Evolutionary conservation across 2,797 vertebrate genomes (phyloP).

Genomic region (Australoheros facetus): DNA sequence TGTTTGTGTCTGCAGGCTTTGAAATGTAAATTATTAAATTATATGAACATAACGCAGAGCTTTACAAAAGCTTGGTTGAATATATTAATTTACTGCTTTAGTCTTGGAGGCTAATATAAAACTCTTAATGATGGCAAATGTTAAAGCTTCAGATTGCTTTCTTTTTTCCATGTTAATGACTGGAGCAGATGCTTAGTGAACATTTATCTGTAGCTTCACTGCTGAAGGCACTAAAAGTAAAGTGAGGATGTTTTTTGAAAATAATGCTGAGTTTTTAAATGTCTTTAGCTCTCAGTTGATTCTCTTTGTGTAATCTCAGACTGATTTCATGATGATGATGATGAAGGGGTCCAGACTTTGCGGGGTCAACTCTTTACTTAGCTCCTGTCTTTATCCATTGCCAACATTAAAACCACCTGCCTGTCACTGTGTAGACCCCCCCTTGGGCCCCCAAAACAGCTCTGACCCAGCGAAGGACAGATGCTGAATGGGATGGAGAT

Average conservation of each 20-base stretch:
- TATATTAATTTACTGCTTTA: neutral
- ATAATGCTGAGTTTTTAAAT: fast-evolving
- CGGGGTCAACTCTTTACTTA: neutral
- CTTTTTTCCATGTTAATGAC: neutral
- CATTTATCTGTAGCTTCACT: neutral
- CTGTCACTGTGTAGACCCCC: neutral
- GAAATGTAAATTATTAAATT: conserved; percentile 13
- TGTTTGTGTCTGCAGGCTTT: neutral
- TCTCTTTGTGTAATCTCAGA: neutral
- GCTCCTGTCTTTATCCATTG: neutral
- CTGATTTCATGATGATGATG: neutral
- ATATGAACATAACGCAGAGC: neutral
- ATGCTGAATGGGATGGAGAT: neutral
- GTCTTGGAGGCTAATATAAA: conserved; percentile 1
- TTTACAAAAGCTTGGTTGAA: neutral
- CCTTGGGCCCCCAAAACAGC: neutral
- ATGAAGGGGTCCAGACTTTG: neutral
- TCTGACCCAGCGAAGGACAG: neutral
- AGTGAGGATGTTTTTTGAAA: neutral
- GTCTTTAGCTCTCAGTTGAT: neutral
- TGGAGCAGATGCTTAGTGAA: neutral
- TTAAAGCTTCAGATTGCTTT: neutral
- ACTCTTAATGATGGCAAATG: neutral
- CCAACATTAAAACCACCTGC: neutral
- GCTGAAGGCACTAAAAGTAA: neutral